Evolutionary conservation across 1,140 invertebrate genomes (phyloP).

Genomic region (Calosoma granatense): DNA sequence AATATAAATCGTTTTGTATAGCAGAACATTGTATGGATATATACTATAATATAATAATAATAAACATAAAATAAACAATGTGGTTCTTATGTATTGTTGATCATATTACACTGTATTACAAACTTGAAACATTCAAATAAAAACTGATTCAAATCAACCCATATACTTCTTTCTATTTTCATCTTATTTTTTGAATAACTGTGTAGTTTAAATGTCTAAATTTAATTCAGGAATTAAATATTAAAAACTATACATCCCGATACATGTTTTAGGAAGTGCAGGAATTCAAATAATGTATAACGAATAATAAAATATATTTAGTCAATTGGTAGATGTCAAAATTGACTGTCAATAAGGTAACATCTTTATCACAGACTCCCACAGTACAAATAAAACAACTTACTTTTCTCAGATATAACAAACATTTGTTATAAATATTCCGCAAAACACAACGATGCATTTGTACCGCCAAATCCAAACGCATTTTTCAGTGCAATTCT

Average conservation of each 20-base stretch:
- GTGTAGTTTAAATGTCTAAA: too few species aligned
- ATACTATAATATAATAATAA: conserved; percentile 4
- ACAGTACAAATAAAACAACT: neutral
- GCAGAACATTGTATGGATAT: conserved; percentile 7
- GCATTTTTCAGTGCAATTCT: conserved; percentile 92
- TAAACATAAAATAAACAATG: too few species aligned
- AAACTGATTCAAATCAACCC: too few species aligned
- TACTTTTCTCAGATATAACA: too few species aligned
- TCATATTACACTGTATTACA: conserved; percentile 5
- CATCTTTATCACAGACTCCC: conserved; percentile 19
- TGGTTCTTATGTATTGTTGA: conserved; percentile 9
- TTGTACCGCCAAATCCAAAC: conserved; percentile 98
- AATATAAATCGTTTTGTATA: conserved; percentile 25
- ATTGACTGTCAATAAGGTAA: too few species aligned
- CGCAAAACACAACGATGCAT: conserved; percentile 76
- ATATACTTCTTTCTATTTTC: too few species aligned
- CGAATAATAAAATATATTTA: too few species aligned
- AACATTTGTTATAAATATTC: conserved; percentile 33
- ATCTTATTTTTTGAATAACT: too few species aligned
- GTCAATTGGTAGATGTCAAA: too few species aligned
- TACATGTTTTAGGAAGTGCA: too few species aligned
- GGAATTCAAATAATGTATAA: too few species aligned
- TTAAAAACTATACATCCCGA: conserved; percentile 3
- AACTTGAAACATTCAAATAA: conserved; percentile 3
- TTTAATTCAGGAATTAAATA: neutral